phyloP scores from a whole-genome alignment of 1,140 invertebrate genomes.

The Lordiphosa collinella region DNA sequence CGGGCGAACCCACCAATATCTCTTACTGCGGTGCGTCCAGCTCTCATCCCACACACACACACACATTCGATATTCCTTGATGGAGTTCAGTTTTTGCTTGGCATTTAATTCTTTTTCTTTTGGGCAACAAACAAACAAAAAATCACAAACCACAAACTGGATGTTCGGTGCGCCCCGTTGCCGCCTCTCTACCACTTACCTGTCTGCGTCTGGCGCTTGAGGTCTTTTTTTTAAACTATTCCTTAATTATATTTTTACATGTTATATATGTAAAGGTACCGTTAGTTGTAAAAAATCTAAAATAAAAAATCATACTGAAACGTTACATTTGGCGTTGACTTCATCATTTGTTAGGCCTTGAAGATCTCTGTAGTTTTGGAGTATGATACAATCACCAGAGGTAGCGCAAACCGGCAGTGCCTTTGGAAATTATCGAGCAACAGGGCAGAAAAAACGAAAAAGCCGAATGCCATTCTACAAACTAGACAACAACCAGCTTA shows the following conservation, averaged over 20 bases:
- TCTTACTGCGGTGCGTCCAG: constrained; percentile 37
- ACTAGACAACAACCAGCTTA: no score
- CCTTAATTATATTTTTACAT: constrained; percentile 74
- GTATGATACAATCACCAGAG: no score
- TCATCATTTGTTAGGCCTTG: no score
- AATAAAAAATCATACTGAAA: constrained; percentile 6
- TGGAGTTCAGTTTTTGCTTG: constrained; percentile 34
- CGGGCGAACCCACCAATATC: constrained; percentile 23
- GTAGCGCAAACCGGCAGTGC: no score
- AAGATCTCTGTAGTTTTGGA: no score
- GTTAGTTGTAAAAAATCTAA: constrained; percentile 65
- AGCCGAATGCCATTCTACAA: no score
- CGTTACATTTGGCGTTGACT: constrained; percentile 10
- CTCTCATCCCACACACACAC: constrained; percentile 1
- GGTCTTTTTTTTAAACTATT: constrained; percentile 69
- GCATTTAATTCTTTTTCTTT: constrained; percentile 58
- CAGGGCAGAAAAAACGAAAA: no score
- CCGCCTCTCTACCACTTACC: not conserved
- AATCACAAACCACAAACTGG: constrained; percentile 5
- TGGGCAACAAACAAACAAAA: constrained; percentile 11
- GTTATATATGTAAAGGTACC: constrained; percentile 79
- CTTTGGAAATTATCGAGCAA: no score
- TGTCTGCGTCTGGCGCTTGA: constrained; percentile 21
- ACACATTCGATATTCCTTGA: constrained; percentile 23
- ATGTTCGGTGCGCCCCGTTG: constrained; percentile 2